Conservation (phyloP, 2,888 invertebrate species). For the Metacarcinus magister region DNA sequence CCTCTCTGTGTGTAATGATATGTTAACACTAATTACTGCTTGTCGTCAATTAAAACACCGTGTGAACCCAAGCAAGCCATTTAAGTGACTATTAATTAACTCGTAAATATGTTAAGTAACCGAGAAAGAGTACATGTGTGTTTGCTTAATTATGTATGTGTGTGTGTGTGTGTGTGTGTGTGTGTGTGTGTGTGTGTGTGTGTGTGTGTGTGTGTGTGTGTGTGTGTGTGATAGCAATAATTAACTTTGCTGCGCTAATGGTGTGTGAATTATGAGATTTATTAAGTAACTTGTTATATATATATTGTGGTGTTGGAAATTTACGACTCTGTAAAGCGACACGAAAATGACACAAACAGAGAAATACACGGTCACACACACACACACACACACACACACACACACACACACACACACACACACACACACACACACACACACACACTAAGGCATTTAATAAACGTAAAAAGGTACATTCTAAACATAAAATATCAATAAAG, state of each 20-base stretch:
- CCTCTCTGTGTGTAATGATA: background rate
- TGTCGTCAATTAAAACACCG: background rate
- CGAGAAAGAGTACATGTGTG: background rate
- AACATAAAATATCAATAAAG: too few species aligned
- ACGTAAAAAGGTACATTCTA: too few species aligned
- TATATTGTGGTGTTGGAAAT: background rate
- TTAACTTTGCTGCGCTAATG: background rate
- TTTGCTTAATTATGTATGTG: background rate
- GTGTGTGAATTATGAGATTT: background rate
- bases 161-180: background rate
- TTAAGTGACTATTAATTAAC: constrained; percentile 2
- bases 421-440: constrained; percentile 15
- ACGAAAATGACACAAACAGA: background rate
- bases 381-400: constrained; percentile 26
- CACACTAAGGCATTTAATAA: too few species aligned
- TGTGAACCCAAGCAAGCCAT: background rate
- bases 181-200: constrained; percentile 22
- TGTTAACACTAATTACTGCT: background rate
- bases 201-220: constrained; percentile 6
- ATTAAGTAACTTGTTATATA: background rate
- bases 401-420: constrained; percentile 26
- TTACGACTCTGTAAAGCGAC: background rate
- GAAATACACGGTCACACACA: background rate
- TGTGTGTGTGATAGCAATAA: background rate
- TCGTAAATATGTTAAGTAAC: constrained; percentile 1